Evolutionary conservation across 2,888 invertebrate genomes (phyloP).

Genomic region (Lasiommata megera): DNA sequence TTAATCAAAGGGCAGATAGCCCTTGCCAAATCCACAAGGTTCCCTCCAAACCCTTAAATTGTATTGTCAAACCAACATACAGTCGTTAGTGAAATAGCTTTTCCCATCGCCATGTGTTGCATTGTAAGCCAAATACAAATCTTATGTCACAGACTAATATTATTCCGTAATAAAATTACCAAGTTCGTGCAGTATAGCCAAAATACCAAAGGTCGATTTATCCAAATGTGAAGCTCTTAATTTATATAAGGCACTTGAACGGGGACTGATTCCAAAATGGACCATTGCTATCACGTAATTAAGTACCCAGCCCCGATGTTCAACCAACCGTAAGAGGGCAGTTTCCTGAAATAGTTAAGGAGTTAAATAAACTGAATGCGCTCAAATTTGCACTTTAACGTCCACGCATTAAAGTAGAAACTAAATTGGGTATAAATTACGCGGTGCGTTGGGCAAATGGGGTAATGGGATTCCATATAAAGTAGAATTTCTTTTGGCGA

Average conservation of each 20-base stretch:
- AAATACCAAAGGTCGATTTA: neutral
- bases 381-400: conserved; percentile 40
- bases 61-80: conserved; percentile 67
- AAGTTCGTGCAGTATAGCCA: conserved; percentile 6
- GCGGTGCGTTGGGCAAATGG: conserved; percentile 58
- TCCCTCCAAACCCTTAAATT: conserved; percentile 55
- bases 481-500: conserved; percentile 71
- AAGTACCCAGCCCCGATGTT: conserved; percentile 67
- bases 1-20: conserved; percentile 66
- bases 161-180: neutral
- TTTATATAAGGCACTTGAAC: conserved; percentile 20
- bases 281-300: conserved; percentile 75
- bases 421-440: conserved; percentile 19
- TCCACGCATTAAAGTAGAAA: conserved; percentile 29
- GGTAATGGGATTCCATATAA: conserved; percentile 68
- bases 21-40: conserved; percentile 53
- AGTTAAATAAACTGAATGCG: conserved; percentile 54
- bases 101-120: conserved; percentile 38
- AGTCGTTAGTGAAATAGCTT: conserved; percentile 48
- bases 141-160: conserved; percentile 32
- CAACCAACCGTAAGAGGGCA: conserved; percentile 68
- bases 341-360: conserved; percentile 51
- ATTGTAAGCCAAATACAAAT: conserved; percentile 30
- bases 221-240: neutral
- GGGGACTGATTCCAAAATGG: conserved; percentile 57